Evolutionary conservation across 2,797 vertebrate genomes (phyloP).

Genomic region (Urophycis tenuis): DNA sequence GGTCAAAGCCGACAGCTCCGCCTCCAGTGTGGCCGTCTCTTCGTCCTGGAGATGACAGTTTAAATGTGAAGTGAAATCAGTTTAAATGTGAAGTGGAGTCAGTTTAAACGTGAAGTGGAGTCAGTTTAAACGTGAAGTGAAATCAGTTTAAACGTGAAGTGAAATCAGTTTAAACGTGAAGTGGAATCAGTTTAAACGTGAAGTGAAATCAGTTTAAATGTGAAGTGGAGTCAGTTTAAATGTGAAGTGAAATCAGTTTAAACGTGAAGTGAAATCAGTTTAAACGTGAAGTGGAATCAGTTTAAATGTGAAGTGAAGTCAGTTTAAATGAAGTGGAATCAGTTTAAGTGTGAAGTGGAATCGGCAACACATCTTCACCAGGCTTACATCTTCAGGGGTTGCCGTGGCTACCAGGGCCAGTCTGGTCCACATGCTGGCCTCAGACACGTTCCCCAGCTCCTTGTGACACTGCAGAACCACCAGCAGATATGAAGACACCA

Average conservation of each 20-base stretch:
- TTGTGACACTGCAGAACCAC: slow-evolving; percentile 76
- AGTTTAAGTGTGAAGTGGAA: not conserved
- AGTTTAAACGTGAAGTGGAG: not conserved
- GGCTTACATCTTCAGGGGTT: slow-evolving; percentile 42
- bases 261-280: not conserved
- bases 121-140: not conserved
- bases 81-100: not conserved
- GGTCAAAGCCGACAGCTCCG: slow-evolving; percentile 49
- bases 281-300: not conserved
- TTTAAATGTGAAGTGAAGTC: not conserved
- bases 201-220: not conserved
- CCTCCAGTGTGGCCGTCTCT: slow-evolving; percentile 45
- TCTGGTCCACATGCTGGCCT: slow-evolving; percentile 75
- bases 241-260: not conserved
- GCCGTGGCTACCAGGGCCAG: slow-evolving; percentile 68
- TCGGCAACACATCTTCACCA: not conserved
- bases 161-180: not conserved
- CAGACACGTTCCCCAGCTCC: slow-evolving; percentile 78
- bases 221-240: not conserved
- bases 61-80: not conserved
- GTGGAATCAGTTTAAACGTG: not conserved
- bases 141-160: not conserved
- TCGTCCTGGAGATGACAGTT: slow-evolving; percentile 57
- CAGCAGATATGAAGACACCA: not conserved
- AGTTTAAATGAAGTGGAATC: not conserved